These are phyloP conservation scores for Myiopsitta monachus DNA, from an alignment of 2,113 vertebrate genomes.

Conservation along the genomic window DNA sequence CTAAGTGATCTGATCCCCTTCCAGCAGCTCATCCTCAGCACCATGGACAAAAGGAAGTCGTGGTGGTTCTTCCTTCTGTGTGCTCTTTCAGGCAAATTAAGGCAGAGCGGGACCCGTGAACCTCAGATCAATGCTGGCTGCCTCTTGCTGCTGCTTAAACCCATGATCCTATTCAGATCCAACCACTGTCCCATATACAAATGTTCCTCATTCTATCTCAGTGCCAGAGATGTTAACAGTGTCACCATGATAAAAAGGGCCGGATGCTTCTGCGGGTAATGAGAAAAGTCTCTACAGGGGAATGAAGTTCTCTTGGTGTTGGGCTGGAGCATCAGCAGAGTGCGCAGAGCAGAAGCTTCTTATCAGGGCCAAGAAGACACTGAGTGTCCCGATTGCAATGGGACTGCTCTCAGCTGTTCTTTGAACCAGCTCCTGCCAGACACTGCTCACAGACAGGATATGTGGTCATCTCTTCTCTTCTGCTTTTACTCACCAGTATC, in stretches of 20 bases:
- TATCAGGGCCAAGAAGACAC: background rate
- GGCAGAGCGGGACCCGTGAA: background rate
- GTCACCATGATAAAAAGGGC: background rate
- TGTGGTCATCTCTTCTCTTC: background rate
- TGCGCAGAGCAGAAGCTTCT: background rate
- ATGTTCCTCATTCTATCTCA: background rate
- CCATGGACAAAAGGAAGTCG: background rate
- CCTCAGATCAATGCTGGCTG: rapidly evolving
- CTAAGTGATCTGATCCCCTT: rapidly evolving
- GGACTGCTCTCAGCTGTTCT: background rate
- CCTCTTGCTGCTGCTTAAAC: background rate
- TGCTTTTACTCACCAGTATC: background rate
- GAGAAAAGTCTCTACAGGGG: background rate
- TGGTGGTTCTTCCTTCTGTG: rapidly evolving
- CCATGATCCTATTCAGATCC: rapidly evolving
- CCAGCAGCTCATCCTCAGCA: background rate
- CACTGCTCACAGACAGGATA: background rate
- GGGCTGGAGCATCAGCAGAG: background rate
- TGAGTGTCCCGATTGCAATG: rapidly evolving
- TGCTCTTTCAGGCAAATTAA: background rate
- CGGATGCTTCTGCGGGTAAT: background rate
- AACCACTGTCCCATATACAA: rapidly evolving
- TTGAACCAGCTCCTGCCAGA: background rate
- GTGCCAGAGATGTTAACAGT: background rate
- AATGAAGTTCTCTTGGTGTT: background rate